Base-by-base conservation (phyloP, 2,797 vertebrate genomes). In the Eulemur albifrons region DNA sequence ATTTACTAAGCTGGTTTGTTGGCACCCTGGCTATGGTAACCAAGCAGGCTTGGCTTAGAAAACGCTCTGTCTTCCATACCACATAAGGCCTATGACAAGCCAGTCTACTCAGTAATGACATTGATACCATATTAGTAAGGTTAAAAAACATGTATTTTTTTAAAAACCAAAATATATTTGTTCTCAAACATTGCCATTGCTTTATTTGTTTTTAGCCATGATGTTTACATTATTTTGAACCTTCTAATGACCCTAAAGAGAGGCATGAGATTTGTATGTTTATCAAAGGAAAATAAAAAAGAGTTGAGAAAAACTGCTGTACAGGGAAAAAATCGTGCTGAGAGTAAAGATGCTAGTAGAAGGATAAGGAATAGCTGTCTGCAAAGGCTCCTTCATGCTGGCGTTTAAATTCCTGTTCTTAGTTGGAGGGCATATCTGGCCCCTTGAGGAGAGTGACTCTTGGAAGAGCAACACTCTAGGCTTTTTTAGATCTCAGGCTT, bases 151-250 rank as follows among this genome's bases (percentile, higher is more conserved):
- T 1, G 4, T 6, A 18, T 32, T 63, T 75, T 69, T 35, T 13
- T 20, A 32, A 67, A 65, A 13, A 45, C 2, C 38, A 65, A 69
- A 84, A 61, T 59, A 69, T 15, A 84, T 43, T 57, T 95, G 40
- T 88, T 97, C 14, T 94, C 5, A 65, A 93, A 95, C 91, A 76
- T 32, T 27, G 15, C 35, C 45, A 35, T 43, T 81, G 77, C 61
- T 82, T 91, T 40, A 30, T 65, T 38, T 38, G 10, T 45, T 92
- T 94, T 84, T 54, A 67, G 59, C 20, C 27, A 45, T 23, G 25
- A n/a, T 61, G 17, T 35, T 72, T 69, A 35, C 38, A 54, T 82
- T 87, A 73, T 76, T 38, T 59, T 50, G 80, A 96, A 57, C n/a
- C 15, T 70, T 59, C 35, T 65, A 88, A 32, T 35, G 63, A 35